These are phyloP conservation scores for Ara ararauna DNA, from an alignment of 2,797 vertebrate species.

Conservation along the genomic window DNA sequence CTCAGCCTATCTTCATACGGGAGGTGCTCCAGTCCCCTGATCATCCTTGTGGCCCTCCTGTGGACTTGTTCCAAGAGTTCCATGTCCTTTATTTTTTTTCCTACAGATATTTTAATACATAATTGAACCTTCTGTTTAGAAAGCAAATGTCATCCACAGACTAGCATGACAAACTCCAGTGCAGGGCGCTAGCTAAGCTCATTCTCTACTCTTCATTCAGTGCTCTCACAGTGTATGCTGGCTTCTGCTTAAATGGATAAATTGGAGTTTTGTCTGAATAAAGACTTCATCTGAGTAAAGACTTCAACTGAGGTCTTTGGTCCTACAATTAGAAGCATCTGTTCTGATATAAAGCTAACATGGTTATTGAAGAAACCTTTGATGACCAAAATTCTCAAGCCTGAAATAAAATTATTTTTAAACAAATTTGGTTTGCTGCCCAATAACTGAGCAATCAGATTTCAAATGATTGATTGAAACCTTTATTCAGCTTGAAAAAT, in stretches of 20 bases:
- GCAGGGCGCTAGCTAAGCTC: neutral
- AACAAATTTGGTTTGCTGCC: constrained; percentile 29
- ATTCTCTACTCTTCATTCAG: neutral
- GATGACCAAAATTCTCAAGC: constrained; percentile 43
- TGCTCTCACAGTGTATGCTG: neutral
- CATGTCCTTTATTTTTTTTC: neutral
- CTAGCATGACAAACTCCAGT: neutral
- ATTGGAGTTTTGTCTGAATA: neutral
- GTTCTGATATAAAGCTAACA: constrained; percentile 9
- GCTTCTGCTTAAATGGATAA: constrained; percentile 1
- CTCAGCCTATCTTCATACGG: too few species aligned
- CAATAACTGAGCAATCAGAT: constrained; percentile 27
- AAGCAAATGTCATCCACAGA: neutral
- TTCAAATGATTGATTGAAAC: constrained; percentile 22
- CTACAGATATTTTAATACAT: neutral
- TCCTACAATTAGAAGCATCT: constrained; percentile 12
- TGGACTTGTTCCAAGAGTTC: too few species aligned
- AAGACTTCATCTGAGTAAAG: neutral
- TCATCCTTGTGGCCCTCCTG: too few species aligned
- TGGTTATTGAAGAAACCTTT: constrained; percentile 28
- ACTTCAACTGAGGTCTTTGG: neutral
- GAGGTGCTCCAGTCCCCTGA: too few species aligned
- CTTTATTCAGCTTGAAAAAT: constrained; percentile 30
- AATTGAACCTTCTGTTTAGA: neutral
- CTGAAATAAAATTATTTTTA: constrained; percentile 42